Percentiles rank a stretch among this genome's conserved stretches.
These are phyloP conservation scores for Lepilemur septentrionalis DNA, from an alignment of 2,797 vertebrate genomes.

Conservation along the genomic window DNA sequence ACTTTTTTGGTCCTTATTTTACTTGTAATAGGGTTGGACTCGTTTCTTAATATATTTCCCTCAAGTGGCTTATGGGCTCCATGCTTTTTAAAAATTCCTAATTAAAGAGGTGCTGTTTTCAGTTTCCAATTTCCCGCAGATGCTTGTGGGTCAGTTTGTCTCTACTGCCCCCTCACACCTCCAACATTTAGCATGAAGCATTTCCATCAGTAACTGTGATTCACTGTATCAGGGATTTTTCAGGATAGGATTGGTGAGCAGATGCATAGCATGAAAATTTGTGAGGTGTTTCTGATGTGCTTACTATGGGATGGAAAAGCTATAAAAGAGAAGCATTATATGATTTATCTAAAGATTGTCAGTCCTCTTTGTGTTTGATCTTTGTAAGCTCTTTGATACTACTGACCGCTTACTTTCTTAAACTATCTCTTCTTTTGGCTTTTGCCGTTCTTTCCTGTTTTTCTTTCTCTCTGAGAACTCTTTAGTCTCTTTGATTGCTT, in stretches of 20 bases:
- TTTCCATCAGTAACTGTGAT: not conserved
- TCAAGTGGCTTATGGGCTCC: not conserved
- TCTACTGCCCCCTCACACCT: too few species aligned
- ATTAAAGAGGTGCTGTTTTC: not conserved
- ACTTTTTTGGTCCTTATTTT: not conserved
- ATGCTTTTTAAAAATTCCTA: not conserved
- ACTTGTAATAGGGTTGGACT: not conserved
- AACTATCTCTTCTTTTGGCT: not conserved
- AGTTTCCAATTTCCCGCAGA: not conserved
- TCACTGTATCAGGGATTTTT: not conserved
- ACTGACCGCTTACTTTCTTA: not conserved
- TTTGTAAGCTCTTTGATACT: not conserved
- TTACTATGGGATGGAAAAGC: not conserved
- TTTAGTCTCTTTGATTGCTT: not conserved
- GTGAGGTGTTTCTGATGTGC: not conserved
- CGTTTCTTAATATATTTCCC: not conserved
- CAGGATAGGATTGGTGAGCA: not conserved
- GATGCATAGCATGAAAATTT: constrained; percentile 10
- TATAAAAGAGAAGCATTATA: not conserved
- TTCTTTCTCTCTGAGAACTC: not conserved
- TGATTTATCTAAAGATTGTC: not conserved
- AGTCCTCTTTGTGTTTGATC: not conserved
- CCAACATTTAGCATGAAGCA: not conserved
- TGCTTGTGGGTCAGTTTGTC: not conserved
- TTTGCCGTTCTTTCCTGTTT: not conserved